Conservation (phyloP, 1,140 invertebrate genomes). For the Laodelphax striatellus region DNA sequence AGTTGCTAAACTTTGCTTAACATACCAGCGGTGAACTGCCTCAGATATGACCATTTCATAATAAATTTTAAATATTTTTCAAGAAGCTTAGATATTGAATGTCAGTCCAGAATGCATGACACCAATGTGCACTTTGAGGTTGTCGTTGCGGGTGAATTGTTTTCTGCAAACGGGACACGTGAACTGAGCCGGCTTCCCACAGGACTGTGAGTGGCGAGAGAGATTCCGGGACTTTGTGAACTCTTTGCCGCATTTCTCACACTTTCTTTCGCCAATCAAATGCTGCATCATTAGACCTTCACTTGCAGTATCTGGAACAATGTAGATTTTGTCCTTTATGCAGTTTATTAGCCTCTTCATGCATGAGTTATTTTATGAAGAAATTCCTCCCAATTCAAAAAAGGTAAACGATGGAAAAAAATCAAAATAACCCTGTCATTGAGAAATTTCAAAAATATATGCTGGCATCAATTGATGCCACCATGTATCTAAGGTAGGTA, state of each 20-base stretch:
- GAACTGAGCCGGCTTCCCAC: conserved; percentile 39
- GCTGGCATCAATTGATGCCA: too few species aligned
- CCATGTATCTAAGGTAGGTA: too few species aligned
- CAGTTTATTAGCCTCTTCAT: not conserved
- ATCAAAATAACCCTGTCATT: too few species aligned
- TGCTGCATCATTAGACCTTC: not conserved
- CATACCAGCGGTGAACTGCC: too few species aligned
- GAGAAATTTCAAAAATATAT: too few species aligned
- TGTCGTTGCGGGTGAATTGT: not conserved
- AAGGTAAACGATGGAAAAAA: not conserved
- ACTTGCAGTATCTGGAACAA: not conserved
- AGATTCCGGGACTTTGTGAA: not conserved
- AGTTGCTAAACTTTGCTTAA: too few species aligned
- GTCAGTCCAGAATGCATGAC: not conserved
- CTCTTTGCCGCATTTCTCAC: not conserved
- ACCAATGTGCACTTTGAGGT: not conserved
- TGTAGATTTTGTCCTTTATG: not conserved
- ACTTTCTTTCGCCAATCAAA: not conserved
- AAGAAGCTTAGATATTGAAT: not conserved
- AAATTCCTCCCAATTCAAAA: not conserved
- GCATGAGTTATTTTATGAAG: not conserved
- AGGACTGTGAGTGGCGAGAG: conserved; percentile 21
- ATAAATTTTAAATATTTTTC: too few species aligned
- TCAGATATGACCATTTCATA: too few species aligned
- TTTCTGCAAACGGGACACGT: conserved; percentile 28